Base-by-base conservation (phyloP, 2,888 invertebrate genomes). In the Encarsia formosa region DNA sequence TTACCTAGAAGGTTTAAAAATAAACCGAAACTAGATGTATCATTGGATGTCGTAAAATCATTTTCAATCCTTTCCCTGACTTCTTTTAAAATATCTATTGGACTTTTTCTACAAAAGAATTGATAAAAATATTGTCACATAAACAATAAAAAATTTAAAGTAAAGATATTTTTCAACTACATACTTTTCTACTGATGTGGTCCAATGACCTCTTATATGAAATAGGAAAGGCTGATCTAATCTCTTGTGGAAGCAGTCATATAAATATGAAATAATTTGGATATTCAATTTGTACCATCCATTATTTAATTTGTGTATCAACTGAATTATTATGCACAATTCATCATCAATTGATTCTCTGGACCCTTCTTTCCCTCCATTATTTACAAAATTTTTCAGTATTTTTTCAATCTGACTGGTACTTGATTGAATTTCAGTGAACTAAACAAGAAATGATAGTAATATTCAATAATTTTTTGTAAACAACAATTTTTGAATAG, bases 231-330 rank as follows among this genome's bases (percentile, higher is more conserved):
- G 75, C 29, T 77, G 76, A 62, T 82, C 79, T 4, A 83, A 69
- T 63, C 77, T 75, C 49, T 79, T 78, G 61, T 82, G 79, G 61
- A 80, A 79, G 63, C 79, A 78, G 60, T 82, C 82, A 81, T 82
- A 81, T 2, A 82, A 65, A 35, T 75, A 65, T 52, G 78, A 76
- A 16, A 79, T 65, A 40, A 79, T 73, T 52, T 78, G 76, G 9
- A 76, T 74, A 57, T 76, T 76, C 9, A 78, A 75, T 23, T 75
- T 73, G 77, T 79, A 79, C 73, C 76, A 77, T 19, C 78, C 73
- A 31, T 70, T 64, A 19, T 75, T 65, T n/a, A 79, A 66, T 9
- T 70, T 71, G 29, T 73, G 70, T 35, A 79, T 52, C 2, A 78
- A 54, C 2, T 75, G 72, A 31, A 80, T 67, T 53, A 77, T 76